Conservation (phyloP, 2,113 vertebrate genomes). For the Forbesichthys agassizii region DNA sequence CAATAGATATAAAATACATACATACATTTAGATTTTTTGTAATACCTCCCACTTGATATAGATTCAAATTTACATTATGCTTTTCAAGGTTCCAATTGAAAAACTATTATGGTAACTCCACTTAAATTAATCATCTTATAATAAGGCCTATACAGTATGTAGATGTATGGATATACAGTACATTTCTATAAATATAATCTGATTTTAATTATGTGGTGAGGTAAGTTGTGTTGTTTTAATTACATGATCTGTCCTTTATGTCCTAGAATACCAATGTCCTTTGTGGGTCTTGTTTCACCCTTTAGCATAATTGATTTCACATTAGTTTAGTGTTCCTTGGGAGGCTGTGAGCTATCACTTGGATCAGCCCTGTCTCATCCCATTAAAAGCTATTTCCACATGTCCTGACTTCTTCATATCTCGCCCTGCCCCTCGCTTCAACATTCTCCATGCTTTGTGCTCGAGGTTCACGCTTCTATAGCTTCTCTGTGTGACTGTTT, state of each 20-base stretch:
- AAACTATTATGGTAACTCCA: too few species aligned
- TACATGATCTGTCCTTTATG: neutral
- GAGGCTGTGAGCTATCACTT: slow-evolving; percentile 42
- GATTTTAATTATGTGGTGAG: slow-evolving; percentile 4
- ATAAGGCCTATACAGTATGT: too few species aligned
- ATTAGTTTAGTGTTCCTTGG: slow-evolving; percentile 46
- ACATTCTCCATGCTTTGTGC: slow-evolving; percentile 34
- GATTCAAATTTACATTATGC: too few species aligned
- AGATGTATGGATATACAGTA: too few species aligned
- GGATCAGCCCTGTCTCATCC: slow-evolving; percentile 55
- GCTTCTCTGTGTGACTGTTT: slow-evolving; percentile 23
- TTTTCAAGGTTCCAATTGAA: too few species aligned
- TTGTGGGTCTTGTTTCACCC: slow-evolving; percentile 40
- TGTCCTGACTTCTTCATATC: slow-evolving; percentile 15
- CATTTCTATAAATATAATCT: neutral
- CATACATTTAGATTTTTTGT: too few species aligned
- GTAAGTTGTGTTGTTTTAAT: slow-evolving; percentile 21
- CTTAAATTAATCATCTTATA: too few species aligned
- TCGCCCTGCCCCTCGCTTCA: slow-evolving; percentile 11
- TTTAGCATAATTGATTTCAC: slow-evolving; percentile 66
- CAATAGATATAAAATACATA: too few species aligned
- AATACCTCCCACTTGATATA: too few species aligned
- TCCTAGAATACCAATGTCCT: slow-evolving; percentile 7
- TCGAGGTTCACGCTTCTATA: slow-evolving; percentile 6
- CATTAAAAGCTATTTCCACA: slow-evolving; percentile 47